phyloP scores from a whole-genome alignment of 2,113 vertebrate genomes.

The Brachyhypopomus occidentalis region DNA sequence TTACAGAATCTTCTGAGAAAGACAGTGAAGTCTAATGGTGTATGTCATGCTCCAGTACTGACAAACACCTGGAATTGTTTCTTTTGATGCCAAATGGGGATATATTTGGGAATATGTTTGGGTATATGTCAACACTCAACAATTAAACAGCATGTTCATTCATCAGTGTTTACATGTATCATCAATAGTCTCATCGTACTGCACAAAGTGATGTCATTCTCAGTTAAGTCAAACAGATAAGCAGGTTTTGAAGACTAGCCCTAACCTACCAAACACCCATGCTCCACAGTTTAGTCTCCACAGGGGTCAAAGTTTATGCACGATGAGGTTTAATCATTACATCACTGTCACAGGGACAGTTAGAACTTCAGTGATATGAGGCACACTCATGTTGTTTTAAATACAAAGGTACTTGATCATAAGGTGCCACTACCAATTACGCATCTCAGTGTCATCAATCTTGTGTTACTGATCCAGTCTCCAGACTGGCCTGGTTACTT shows the following conservation, averaged over 20 bases:
- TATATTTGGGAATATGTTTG: too few relatives aligned
- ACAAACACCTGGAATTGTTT: too few relatives aligned
- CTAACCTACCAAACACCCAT: background rate
- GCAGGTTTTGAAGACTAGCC: constrained; percentile 10
- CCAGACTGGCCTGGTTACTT: background rate
- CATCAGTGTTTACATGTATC: background rate
- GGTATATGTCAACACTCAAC: too few relatives aligned
- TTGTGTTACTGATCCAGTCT: background rate
- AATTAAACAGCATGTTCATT: too few relatives aligned
- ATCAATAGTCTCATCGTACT: background rate
- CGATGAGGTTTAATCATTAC: constrained; percentile 41
- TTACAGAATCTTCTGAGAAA: too few relatives aligned
- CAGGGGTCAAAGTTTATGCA: constrained; percentile 9
- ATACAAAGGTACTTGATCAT: too few relatives aligned
- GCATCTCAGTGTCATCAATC: background rate
- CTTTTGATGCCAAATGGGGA: too few relatives aligned
- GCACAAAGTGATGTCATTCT: background rate
- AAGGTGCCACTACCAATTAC: background rate
- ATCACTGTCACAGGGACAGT: background rate
- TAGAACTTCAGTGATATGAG: background rate
- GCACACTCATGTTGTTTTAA: too few relatives aligned
- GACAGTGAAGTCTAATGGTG: too few relatives aligned
- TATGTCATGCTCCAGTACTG: too few relatives aligned
- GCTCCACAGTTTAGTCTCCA: background rate
- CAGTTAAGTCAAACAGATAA: background rate